A percentile compares a stretch with the other conserved stretches of the same genome.
Evolutionary conservation across 1,140 invertebrate species (phyloP).

Genomic region (Philotrypesis tridentata): DNA sequence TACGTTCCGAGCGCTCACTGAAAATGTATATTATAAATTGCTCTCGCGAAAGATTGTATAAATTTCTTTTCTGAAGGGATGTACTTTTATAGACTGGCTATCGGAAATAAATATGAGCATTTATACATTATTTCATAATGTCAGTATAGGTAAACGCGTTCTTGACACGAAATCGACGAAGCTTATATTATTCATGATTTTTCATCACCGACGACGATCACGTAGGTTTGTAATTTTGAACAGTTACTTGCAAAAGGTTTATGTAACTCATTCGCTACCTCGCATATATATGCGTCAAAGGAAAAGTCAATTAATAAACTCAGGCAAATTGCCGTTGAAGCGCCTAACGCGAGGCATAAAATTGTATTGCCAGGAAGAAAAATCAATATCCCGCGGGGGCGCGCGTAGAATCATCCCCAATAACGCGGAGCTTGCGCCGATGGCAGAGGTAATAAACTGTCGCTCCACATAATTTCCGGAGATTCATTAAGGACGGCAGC

Average conservation of each 20-base stretch:
- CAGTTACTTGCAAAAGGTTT: background rate
- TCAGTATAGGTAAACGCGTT: background rate
- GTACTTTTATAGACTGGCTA: constrained; percentile 10
- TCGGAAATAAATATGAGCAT: background rate
- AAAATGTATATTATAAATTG: constrained; percentile 28
- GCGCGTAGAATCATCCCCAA: background rate
- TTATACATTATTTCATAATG: background rate
- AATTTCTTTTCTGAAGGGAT: constrained; percentile 10
- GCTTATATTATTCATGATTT: background rate
- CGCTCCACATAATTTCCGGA: background rate
- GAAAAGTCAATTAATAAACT: background rate
- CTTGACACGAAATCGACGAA: background rate
- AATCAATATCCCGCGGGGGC: background rate
- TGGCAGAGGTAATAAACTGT: background rate
- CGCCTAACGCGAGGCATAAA: background rate
- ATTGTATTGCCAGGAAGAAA: background rate
- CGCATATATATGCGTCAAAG: background rate
- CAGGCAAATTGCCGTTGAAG: background rate
- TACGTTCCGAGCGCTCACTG: background rate
- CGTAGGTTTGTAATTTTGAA: background rate
- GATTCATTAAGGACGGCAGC: background rate
- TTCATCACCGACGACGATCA: background rate
- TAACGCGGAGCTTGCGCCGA: background rate
- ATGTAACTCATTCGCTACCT: too few species aligned
- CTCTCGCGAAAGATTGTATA: background rate